Base-by-base conservation (phyloP, 2,888 invertebrate species). In the Parelbella ahira region DNA sequence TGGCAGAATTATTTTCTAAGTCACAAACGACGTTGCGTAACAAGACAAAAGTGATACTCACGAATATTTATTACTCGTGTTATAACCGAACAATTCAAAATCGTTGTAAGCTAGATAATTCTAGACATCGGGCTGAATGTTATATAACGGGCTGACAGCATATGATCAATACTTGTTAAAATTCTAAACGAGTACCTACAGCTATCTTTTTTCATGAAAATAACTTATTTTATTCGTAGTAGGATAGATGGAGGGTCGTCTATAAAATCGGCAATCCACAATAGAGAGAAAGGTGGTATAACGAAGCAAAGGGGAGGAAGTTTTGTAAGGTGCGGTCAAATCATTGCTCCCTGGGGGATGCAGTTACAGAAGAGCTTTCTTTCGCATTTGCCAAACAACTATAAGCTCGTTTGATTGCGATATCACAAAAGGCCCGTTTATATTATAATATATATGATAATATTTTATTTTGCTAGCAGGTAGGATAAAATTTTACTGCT, bases 241-340 rank as follows among this genome's bases (percentile, higher is more conserved):
- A 23, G 21, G 21, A 29, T 15, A 36, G 19, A 36, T 34, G 13
- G 13, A 43, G 24, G 18, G 25, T 37, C 25, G 29, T 30, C 53
- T 50, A 67, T 60, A 60, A 62, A 63, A 63, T 61, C 54, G 51
- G 45, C 54, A 60, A 68, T 71, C 49, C 53, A 59, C 63, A 54
- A 56, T 59, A 58, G 15, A 15, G n/a, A 38, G 38, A 27, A 50
- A 56, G 49, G 56, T 50, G 49, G 50, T 56, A 63, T 59, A 61
- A 52, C 58, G 57, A 63, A 72, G 70, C 69, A 68, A 65, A 59
- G 50, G 46, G 42, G 45, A 30, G 12, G 29, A 71, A 78, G 66
- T 73, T 76, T 62, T 64, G 60, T 60, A 63, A 68, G 71, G 72
- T 66, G 73, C 68, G 81, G 80, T 74, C 79, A 72, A 75, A 73